A percentile compares a stretch with the other conserved stretches of the same genome.
These are phyloP conservation scores for Alviniconcha strummeri DNA, from an alignment of 2,888 invertebrate species.

Conservation along the genomic window DNA sequence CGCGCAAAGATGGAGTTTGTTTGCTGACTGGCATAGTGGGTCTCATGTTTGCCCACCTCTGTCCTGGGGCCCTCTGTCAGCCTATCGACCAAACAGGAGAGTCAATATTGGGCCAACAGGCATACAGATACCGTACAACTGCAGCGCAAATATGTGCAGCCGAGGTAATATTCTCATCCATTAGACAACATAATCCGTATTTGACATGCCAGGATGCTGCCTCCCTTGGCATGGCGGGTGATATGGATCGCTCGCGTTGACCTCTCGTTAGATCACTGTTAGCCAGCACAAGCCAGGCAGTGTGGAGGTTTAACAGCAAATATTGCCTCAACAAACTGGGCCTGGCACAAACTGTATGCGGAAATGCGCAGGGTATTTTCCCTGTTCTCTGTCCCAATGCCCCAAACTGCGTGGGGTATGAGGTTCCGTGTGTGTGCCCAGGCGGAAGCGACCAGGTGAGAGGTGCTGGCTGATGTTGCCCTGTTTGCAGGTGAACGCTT, in stretches of 20 bases:
- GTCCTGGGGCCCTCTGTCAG: neutral
- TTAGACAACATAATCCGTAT: constrained; percentile 24
- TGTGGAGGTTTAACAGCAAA: constrained; percentile 25
- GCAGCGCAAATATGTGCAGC: constrained; percentile 25
- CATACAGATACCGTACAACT: constrained; percentile 26
- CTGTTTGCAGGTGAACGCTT: constrained; percentile 25
- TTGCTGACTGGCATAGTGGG: neutral
- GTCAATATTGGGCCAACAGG: constrained; percentile 28
- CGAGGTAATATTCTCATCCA: constrained; percentile 24
- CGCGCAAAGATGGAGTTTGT: constrained; percentile 3
- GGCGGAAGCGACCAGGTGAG: neutral
- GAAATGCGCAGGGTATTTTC: constrained; percentile 15
- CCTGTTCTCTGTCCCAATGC: neutral
- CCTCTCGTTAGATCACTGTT: constrained; percentile 25
- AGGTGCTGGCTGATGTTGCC: neutral
- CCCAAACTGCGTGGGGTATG: neutral
- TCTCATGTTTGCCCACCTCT: constrained; percentile 11
- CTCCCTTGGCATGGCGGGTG: neutral
- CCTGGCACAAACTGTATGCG: constrained; percentile 6
- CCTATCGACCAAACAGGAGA: constrained; percentile 4
- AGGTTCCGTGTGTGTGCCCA: neutral
- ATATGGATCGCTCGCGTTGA: constrained; percentile 22
- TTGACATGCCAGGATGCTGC: constrained; percentile 7
- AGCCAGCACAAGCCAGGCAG: constrained; percentile 7
- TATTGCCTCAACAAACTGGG: no score